These are phyloP conservation scores for Xestia xanthographa DNA, from an alignment of 2,888 invertebrate species.

Conservation along the genomic window DNA sequence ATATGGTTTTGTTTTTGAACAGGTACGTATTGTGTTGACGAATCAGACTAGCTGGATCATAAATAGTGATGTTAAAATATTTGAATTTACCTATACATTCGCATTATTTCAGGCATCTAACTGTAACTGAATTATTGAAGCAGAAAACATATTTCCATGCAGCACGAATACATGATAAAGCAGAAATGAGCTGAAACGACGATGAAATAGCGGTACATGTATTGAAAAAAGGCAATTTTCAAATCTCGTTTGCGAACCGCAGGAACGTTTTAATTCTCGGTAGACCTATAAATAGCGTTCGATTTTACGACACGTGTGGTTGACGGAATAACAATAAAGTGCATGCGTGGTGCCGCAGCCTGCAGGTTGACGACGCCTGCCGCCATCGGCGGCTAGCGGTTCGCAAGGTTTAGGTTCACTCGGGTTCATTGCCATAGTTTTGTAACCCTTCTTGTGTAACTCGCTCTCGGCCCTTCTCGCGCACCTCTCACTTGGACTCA, in stretches of 20 bases:
- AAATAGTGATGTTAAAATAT: neutral
- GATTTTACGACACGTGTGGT: conserved; percentile 62
- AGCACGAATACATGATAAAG: conserved; percentile 7
- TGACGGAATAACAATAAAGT: conserved; percentile 62
- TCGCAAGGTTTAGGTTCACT: conserved; percentile 90
- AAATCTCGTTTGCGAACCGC: conserved; percentile 36
- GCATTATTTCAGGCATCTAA: conserved; percentile 3
- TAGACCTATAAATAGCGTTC: conserved; percentile 57
- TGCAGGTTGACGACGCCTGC: conserved; percentile 77
- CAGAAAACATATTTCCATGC: conserved; percentile 8
- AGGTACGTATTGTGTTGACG: neutral
- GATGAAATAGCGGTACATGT: conserved; percentile 33
- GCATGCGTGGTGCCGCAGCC: conserved; percentile 61
- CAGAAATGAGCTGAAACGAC: conserved; percentile 13
- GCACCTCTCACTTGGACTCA: conserved; percentile 87
- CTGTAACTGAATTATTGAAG: conserved; percentile 10
- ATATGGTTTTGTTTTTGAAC: neutral
- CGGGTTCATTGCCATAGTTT: conserved; percentile 91
- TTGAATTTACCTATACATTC: neutral
- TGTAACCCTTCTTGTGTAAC: conserved; percentile 91
- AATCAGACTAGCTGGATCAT: neutral
- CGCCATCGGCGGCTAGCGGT: conserved; percentile 87
- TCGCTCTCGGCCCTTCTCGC: conserved; percentile 86
- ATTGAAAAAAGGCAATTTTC: conserved; percentile 36
- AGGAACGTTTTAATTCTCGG: conserved; percentile 55